Conservation (phyloP, 1,140 invertebrate genomes). For the Brachionus koreanus region DNA sequence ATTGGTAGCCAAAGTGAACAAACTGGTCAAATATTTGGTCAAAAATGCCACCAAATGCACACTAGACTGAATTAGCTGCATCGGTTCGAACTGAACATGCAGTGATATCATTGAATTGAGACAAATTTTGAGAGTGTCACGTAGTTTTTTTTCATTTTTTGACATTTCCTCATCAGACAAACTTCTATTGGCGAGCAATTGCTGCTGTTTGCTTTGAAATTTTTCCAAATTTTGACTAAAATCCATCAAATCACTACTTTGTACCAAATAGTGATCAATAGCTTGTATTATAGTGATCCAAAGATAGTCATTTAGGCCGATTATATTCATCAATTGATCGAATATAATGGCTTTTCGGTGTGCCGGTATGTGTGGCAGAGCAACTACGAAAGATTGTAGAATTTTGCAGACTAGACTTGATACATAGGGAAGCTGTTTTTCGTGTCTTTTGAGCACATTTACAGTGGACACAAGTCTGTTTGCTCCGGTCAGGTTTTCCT, state of each 20-base stretch:
- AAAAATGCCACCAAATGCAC: slow-evolving; percentile 30
- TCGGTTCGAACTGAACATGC: slow-evolving; percentile 29
- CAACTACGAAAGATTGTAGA: slow-evolving; percentile 80
- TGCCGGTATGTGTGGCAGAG: slow-evolving; percentile 79
- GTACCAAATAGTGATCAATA: slow-evolving; percentile 31
- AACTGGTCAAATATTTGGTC: slow-evolving; percentile 36
- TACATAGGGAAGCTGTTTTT: slow-evolving; percentile 44
- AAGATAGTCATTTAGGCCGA: slow-evolving; percentile 69
- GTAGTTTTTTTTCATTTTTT: slow-evolving; percentile 37
- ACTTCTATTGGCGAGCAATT: background rate
- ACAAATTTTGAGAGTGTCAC: slow-evolving; percentile 13
- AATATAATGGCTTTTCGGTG: slow-evolving; percentile 78
- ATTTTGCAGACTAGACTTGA: slow-evolving; percentile 64
- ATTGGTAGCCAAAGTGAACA: background rate
- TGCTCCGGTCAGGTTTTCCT: background rate
- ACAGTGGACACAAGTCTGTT: background rate
- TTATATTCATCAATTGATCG: slow-evolving; percentile 69
- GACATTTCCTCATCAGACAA: background rate
- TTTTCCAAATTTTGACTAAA: slow-evolving; percentile 39
- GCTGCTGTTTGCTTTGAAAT: slow-evolving; percentile 24
- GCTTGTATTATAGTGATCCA: slow-evolving; percentile 62
- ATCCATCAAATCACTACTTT: slow-evolving; percentile 25
- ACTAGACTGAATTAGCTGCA: slow-evolving; percentile 16
- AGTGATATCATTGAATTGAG: slow-evolving; percentile 18
- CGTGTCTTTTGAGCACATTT: slow-evolving; percentile 34